These are phyloP conservation scores for Danio rerio DNA, from an alignment of 2,113 vertebrate genomes.

Conservation along the genomic window GRCz12tu NC_133181.1:10008501-10009000, in stretches of 20 bases:
- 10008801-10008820: not conserved
- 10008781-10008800: not conserved
- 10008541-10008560: too few relatives aligned
- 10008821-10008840: not conserved
- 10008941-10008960: not conserved
- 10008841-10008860: not conserved
- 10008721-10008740: too few relatives aligned
- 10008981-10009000: slow-evolving; percentile 1
- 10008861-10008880: not conserved
- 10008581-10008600: too few relatives aligned
- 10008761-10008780: not conserved
- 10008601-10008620: too few relatives aligned
- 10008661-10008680: too few relatives aligned
- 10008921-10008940: slow-evolving; percentile 6
- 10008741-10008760: not conserved
- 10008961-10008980: not conserved
- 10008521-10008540: too few relatives aligned
- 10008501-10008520: too few relatives aligned
- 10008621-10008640: too few relatives aligned
- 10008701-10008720: too few relatives aligned
- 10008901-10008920: not conserved
- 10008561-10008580: too few relatives aligned
- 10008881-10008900: not conserved
- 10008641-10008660: too few relatives aligned
- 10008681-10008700: too few relatives aligned